These are phyloP conservation scores for Chionis minor DNA, from an alignment of 2,113 vertebrate genomes.

Conservation along the genomic window DNA sequence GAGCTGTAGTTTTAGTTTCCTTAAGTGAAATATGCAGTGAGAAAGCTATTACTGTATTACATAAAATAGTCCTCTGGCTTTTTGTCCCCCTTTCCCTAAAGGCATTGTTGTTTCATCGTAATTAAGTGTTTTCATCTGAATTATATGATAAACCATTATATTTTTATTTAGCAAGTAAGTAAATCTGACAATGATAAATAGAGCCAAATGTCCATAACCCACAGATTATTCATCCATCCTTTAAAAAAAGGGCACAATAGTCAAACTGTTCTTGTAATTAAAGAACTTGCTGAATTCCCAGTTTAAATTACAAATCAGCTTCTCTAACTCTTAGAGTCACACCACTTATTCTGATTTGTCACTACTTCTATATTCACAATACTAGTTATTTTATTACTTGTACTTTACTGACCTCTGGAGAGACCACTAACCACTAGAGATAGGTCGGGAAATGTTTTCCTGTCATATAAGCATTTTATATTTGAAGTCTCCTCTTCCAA, in stretches of 20 bases:
- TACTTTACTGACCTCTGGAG: neutral
- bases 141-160: neutral
- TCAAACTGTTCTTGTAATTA: neutral
- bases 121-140: neutral
- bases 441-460: neutral
- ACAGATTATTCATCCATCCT: neutral
- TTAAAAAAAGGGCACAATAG: neutral
- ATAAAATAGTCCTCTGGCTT: neutral
- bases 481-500: neutral
- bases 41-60: neutral
- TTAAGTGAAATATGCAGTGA: neutral
- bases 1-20: neutral
- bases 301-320: neutral
- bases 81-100: neutral
- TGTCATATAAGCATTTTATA: neutral
- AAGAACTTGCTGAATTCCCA: neutral
- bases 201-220: neutral
- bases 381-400: neutral
- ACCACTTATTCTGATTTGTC: neutral
- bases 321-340: neutral
- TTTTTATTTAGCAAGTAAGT: neutral
- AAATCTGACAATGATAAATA: neutral
- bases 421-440: neutral
- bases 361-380: neutral
- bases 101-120: neutral